Evolutionary conservation across 2,113 vertebrate genomes (phyloP), one percentile per base, ranked within the genome.

Genomic region (Eolophus roseicapilla): DNA sequence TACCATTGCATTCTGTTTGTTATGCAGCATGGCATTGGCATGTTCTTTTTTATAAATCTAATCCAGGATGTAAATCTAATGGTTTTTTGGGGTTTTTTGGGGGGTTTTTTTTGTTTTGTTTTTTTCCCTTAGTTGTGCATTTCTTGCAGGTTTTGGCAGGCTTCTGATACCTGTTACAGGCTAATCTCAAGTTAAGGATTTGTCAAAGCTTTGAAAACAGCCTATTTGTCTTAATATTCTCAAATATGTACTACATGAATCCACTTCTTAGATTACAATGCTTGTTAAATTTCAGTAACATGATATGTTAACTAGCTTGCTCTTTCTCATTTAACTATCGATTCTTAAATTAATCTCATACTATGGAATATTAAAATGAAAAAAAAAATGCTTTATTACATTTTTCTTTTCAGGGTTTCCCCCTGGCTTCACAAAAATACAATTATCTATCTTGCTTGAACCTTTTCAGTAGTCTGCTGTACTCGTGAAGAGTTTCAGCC

Each of bases 371-470:
- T 12, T 77, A 65, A 94, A 92, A 88, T 69, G 31, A 92, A 53
- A 88, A 92, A 88, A 92, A 93, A 63, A 7, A 13, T 49, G 12
- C 5, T 18, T 74, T 46, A 53, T 83, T 67, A 15, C 9, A 59
- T 76, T 93, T 93, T 84, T 84, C 28, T 62, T 88, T 83, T 80
- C 53, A 83, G 13, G n/a, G 29, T 70, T 94, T 96, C 46, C 37
- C 28, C 11, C 80, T 92, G 49, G 17, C 24, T 90, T 93, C 49
- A 80, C 64, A 70, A 90, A 88, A 49, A 53, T 18, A 53, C 33
- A 86, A 63, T 86, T 88, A 67, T 74, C 63, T 88, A 67, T 70
- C 63, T 93, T 77, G 4, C 71, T 74, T 74, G 76, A 92, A 86
- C 19, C 2, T 88, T 94, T 93, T 70, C 75, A 90, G n/a, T 57